These are phyloP conservation scores for Cheilosia grossa DNA, from an alignment of 2,888 invertebrate genomes.

Conservation along the genomic window DNA sequence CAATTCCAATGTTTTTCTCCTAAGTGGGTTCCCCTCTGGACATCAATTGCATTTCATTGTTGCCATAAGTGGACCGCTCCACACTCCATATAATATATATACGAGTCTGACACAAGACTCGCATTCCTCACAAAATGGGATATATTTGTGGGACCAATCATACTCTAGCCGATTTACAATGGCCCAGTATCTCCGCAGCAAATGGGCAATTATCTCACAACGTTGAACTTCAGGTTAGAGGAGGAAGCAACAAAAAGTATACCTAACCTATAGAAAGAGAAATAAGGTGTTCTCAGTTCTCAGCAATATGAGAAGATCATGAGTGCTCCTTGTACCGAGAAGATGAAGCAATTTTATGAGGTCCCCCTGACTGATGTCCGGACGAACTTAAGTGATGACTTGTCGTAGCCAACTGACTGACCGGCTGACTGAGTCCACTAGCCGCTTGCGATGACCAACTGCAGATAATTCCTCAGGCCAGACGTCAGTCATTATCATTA, in stretches of 20 bases:
- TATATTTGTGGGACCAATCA: slow-evolving; percentile 67
- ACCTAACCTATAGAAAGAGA: slow-evolving; percentile 48
- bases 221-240: slow-evolving; percentile 5
- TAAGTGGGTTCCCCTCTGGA: slow-evolving; percentile 33
- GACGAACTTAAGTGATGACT: slow-evolving; percentile 62
- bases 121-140: slow-evolving; percentile 69
- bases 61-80: slow-evolving; percentile 68
- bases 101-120: slow-evolving; percentile 58
- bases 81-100: slow-evolving; percentile 53
- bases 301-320: slow-evolving; percentile 35
- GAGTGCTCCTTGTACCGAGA: neutral
- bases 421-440: slow-evolving; percentile 25
- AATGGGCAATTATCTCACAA: slow-evolving; percentile 67
- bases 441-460: slow-evolving; percentile 32
- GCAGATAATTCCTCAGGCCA: slow-evolving; percentile 42
- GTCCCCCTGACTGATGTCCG: slow-evolving; percentile 44
- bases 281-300: slow-evolving; percentile 9
- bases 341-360: slow-evolving; percentile 69
- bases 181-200: slow-evolving; percentile 57
- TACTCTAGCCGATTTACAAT: slow-evolving; percentile 55
- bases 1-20: slow-evolving; percentile 44
- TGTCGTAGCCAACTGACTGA: slow-evolving; percentile 54
- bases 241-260: slow-evolving; percentile 6
- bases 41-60: slow-evolving; percentile 65
- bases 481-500: slow-evolving; percentile 70